phyloP scores from a whole-genome alignment of 2,113 vertebrate species.

The Tachysurus fulvidraco region DNA sequence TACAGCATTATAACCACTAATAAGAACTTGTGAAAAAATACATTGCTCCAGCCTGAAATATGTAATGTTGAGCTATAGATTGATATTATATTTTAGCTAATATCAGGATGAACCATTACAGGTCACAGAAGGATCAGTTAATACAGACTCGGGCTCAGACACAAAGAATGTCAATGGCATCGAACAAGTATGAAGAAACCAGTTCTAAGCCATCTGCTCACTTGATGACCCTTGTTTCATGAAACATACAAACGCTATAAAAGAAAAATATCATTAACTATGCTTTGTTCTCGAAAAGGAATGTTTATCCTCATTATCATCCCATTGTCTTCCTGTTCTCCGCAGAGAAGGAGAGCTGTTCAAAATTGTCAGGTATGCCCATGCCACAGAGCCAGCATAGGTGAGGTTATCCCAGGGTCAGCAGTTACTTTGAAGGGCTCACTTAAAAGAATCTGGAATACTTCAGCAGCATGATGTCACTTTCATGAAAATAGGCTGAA shows the following conservation, averaged over 20 bases:
- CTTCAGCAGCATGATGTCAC: constrained; percentile 54
- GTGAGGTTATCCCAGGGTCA: constrained; percentile 40
- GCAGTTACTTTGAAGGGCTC: constrained; percentile 50
- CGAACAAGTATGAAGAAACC: not conserved
- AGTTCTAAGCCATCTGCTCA: constrained; percentile 27
- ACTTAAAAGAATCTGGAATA: constrained; percentile 45
- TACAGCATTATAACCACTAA: not conserved
- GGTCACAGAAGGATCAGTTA: not conserved
- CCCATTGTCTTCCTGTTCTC: constrained; percentile 22
- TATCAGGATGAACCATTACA: not conserved
- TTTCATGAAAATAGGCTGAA: constrained; percentile 56
- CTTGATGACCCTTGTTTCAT: constrained; percentile 3
- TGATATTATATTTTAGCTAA: not conserved
- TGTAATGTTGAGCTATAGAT: not conserved
- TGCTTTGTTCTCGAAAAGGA: constrained; percentile 38
- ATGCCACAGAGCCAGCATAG: constrained; percentile 33
- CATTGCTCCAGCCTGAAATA: not conserved
- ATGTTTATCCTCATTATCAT: constrained; percentile 39
- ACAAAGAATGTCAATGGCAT: not conserved
- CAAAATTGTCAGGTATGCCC: constrained; percentile 30
- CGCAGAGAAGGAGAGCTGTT: not conserved
- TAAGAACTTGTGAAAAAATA: not conserved
- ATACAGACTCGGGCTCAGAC: not conserved
- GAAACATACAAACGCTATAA: constrained; percentile 34
- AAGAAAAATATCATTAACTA: constrained; percentile 27